phyloP scores from a whole-genome alignment of 2,797 vertebrate species.

The Merluccius polli region DNA sequence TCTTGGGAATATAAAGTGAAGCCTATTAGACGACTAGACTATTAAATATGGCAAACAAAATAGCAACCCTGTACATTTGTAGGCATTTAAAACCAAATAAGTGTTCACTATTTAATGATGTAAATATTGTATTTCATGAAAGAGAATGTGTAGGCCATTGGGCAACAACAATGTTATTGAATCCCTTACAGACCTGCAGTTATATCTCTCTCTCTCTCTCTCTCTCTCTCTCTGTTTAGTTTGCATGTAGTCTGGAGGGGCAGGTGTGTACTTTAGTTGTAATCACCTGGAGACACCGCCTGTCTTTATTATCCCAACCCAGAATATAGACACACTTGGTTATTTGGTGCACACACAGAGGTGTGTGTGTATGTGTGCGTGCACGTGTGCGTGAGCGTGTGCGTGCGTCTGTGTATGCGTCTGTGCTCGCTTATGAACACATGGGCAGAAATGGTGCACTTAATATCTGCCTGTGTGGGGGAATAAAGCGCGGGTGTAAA shows the following conservation, averaged over 20 bases:
- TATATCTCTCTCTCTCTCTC: too few species aligned
- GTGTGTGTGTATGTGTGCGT: conserved; percentile 20
- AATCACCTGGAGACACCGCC: not conserved
- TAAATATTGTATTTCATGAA: not conserved
- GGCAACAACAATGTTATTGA: not conserved
- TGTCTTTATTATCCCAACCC: not conserved
- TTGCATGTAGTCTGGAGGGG: not conserved
- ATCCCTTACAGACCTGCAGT: not conserved
- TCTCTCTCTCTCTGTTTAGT: not conserved
- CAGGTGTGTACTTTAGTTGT: not conserved
- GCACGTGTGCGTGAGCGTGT: conserved; percentile 18
- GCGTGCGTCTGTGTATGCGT: not conserved
- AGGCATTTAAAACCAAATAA: not conserved
- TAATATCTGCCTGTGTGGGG: not conserved
- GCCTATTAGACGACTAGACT: not conserved
- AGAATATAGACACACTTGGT: not conserved
- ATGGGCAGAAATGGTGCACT: not conserved
- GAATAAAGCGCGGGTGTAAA: conserved; percentile 90
- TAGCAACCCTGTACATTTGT: not conserved
- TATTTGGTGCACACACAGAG: too few species aligned
- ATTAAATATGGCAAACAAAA: not conserved
- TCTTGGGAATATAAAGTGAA: not conserved
- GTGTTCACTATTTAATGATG: not conserved
- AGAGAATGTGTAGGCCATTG: not conserved
- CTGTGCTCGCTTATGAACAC: not conserved